These are phyloP conservation scores for Butorides virescens DNA, from an alignment of 2,113 vertebrate species.

Conservation along the genomic window DNA sequence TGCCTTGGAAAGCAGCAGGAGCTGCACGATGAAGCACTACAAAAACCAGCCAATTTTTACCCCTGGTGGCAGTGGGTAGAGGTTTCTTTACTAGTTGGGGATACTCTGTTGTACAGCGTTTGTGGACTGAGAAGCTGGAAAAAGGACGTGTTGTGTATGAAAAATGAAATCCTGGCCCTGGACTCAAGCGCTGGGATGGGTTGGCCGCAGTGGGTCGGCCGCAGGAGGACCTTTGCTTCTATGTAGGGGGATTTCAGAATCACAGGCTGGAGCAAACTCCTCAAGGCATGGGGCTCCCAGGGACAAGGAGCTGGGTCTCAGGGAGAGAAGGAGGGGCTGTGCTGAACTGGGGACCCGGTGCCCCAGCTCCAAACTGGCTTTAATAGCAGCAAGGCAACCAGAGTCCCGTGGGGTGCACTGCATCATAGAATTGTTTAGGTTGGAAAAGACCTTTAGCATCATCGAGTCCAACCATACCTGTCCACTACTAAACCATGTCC, in stretches of 20 bases:
- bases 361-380: neutral
- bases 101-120: neutral
- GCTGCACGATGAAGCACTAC: neutral
- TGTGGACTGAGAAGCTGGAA: neutral
- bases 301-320: accelerated
- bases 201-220: accelerated
- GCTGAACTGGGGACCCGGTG: neutral
- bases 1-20: neutral
- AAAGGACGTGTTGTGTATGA: accelerated
- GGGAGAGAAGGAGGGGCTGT: neutral
- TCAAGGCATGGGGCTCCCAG: neutral
- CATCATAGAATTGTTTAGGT: no score
- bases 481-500: no score
- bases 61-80: neutral
- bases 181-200: neutral
- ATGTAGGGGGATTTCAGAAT: neutral
- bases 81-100: neutral
- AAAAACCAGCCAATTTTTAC: neutral
- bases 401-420: neutral
- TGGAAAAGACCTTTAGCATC: no score
- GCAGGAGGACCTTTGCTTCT: neutral
- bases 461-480: no score
- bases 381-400: neutral
- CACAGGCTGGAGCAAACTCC: neutral
- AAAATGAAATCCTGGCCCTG: neutral